Conservation (phyloP, 2,888 invertebrate genomes). For the Phrixothrix hirtus region DNA sequence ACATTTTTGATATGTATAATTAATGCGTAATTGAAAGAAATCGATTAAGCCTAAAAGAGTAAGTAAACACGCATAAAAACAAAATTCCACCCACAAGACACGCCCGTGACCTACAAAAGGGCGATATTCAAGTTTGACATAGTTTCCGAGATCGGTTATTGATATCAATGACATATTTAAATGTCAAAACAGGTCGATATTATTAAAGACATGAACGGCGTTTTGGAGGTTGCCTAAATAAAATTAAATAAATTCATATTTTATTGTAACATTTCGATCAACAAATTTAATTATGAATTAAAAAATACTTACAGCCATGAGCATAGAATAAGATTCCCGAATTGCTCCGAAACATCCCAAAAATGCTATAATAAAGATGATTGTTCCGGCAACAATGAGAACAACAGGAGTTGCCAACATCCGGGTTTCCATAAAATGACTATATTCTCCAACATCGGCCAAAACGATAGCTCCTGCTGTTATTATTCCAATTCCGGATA, state of each 20-base stretch:
- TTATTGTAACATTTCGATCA: not conserved
- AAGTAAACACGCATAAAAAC: too few relatives aligned
- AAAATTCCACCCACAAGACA: too few relatives aligned
- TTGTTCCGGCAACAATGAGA: slow-evolving; percentile 80
- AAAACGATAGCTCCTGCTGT: slow-evolving; percentile 75
- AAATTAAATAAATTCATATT: not conserved
- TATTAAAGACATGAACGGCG: too few relatives aligned
- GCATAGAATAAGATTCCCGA: slow-evolving; percentile 83
- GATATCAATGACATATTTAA: too few relatives aligned
- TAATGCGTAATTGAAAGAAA: too few relatives aligned
- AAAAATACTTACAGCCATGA: slow-evolving; percentile 74
- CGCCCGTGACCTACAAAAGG: too few relatives aligned
- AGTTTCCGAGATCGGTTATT: too few relatives aligned
- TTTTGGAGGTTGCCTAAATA: not conserved
- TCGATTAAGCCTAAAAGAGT: too few relatives aligned
- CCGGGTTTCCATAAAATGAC: slow-evolving; percentile 76
- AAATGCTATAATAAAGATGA: slow-evolving; percentile 85
- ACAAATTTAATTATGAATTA: not conserved
- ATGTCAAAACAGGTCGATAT: too few relatives aligned
- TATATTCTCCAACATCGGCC: slow-evolving; percentile 72
- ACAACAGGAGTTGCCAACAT: slow-evolving; percentile 83
- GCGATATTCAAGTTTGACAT: too few relatives aligned
- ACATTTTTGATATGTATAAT: too few relatives aligned
- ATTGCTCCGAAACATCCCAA: slow-evolving; percentile 92
- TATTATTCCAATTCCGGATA: slow-evolving; percentile 69